Evolutionary conservation across 2,113 vertebrate species (phyloP), one percentile per base, ranked within the genome.

Genomic region (Indicator maculatus): DNA sequence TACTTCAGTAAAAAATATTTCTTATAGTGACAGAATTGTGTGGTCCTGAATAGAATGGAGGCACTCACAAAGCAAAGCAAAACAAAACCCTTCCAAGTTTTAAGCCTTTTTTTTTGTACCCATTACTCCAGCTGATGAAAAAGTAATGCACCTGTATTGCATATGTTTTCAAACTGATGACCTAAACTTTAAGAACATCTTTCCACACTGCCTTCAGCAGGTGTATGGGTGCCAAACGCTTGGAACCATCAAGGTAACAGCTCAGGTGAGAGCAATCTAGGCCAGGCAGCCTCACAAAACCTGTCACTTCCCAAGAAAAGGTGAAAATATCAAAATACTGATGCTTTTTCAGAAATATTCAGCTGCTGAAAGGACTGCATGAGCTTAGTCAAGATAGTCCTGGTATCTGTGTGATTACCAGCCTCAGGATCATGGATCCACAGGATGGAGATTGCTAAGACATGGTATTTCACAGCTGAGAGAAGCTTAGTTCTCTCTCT

Each of bases 1-100:
- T 91, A 79, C 73, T 95, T 96, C 67, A 88, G 77, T 72, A 95
- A 38, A 39, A 95, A 96, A 84, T 83, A 73, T 88, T 96, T 95
- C 66, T 83, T 79, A 61, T n/a, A 83, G 47, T 74, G 36, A 84
- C n/a, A 38, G 24, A 47, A 21, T 86, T 91, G 30, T 31, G 14
- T 87, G 47, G 47, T 91, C 83, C 33, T 93, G 16, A 95, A 85
- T 77, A 83, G 69, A 63, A 91, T 47, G 78, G 52, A 91, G 94
- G 77, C 50, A 63, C 30, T 82, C 76, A 84, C 11, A 83, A 56
- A 93, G 73, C 53, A 59, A 93, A 93, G n/a, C 17, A 77, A 90
- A 80, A 76, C 27, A 38, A 86, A 61, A 55, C 78, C 53, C 4
- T 94, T 77, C 56, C 66, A 90, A 81, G 55, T 92, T 58, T 67